Percentiles rank a stretch among this genome's conserved stretches.
Evolutionary conservation across 2,797 vertebrate genomes (phyloP).

Genomic region (Natrix natrix): DNA sequence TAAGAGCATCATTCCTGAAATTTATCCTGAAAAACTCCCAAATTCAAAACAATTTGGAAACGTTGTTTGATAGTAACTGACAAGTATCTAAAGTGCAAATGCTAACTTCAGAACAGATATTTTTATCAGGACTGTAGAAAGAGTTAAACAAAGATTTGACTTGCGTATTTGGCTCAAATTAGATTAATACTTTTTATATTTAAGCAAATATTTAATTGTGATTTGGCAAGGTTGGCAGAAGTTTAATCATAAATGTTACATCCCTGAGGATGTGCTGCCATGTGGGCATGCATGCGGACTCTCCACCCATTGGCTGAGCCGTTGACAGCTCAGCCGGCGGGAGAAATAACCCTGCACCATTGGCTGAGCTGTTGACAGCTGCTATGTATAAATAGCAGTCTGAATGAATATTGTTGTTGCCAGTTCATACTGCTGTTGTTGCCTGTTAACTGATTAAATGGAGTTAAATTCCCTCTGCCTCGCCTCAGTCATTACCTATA

Average conservation of each 20-base stretch:
- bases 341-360: no score
- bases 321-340: no score
- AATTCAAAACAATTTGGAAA: slow-evolving; percentile 2
- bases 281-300: no score
- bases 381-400: no score
- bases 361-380: no score
- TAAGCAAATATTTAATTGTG: background rate
- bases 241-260: background rate
- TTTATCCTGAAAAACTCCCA: slow-evolving; percentile 15
- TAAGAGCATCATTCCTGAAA: slow-evolving; percentile 5
- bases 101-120: background rate
- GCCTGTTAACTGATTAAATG: no score
- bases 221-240: background rate
- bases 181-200: background rate
- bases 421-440: no score
- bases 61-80: slow-evolving; percentile 14
- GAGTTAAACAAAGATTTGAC: background rate
- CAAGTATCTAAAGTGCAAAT: background rate
- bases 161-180: background rate
- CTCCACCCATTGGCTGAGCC: no score
- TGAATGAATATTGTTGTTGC: no score
- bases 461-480: no score
- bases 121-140: background rate
- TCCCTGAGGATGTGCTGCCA: no score
- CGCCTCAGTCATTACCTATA: no score